Evolutionary conservation across 1,140 invertebrate genomes (phyloP).

Genomic region (Drosophila pseudoananassae): DNA sequence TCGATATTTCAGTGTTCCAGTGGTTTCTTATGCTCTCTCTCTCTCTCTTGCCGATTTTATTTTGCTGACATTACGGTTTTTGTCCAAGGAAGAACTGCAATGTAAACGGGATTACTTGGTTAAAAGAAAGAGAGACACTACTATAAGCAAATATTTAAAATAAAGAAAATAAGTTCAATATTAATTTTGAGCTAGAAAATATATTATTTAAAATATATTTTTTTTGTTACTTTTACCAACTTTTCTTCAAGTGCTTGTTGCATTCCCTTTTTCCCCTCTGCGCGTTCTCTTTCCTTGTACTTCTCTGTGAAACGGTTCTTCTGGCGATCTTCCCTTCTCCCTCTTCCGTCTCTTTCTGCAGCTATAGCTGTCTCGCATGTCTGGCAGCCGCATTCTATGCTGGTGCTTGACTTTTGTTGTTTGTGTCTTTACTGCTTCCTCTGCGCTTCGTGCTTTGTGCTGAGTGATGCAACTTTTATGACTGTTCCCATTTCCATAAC

Average conservation of each 20-base stretch:
- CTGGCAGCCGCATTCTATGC: conserved; percentile 76
- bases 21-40: not conserved
- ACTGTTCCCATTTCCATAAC: conserved; percentile 30
- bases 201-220: not conserved
- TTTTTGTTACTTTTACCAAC: not conserved
- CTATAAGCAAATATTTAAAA: not conserved
- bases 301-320: conserved; percentile 44
- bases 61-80: conserved; percentile 53
- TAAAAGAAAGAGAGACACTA: conserved; percentile 1
- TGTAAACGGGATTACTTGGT: conserved; percentile 62
- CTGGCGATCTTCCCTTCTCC: conserved; percentile 27
- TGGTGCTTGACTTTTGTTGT: conserved; percentile 80
- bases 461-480: conserved; percentile 79
- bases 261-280: not conserved
- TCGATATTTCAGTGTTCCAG: conserved; percentile 12
- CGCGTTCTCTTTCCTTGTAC: conserved; percentile 42
- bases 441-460: conserved; percentile 50
- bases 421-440: conserved; percentile 25
- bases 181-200: not conserved
- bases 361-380: conserved; percentile 52
- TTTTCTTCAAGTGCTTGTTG: conserved; percentile 21
- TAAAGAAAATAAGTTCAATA: not conserved
- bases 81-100: conserved; percentile 26
- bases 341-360: conserved; percentile 27
- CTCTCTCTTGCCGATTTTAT: conserved; percentile 19